Percentiles rank a stretch among this genome's conserved stretches.
These are phyloP conservation scores for Parambassis ranga DNA, from an alignment of 2,797 vertebrate genomes.

Conservation along the genomic window DNA sequence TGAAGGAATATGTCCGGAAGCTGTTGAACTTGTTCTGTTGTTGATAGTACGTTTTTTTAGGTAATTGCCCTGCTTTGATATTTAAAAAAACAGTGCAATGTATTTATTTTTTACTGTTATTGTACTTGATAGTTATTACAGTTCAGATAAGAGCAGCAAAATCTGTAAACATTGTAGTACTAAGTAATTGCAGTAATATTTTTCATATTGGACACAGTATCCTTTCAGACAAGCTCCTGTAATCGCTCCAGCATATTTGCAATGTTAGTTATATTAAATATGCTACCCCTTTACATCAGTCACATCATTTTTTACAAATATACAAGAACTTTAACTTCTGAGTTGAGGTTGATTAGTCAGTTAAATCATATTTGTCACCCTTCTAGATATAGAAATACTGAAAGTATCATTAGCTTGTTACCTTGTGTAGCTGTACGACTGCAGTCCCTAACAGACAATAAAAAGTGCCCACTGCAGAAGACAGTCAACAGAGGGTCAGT, in stretches of 20 bases:
- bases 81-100: background rate
- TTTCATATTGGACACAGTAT: background rate
- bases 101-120: background rate
- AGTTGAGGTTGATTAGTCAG: no score
- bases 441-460: background rate
- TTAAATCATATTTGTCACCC: no score
- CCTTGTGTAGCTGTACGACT: conserved; percentile 6
- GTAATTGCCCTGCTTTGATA: background rate
- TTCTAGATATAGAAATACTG: background rate
- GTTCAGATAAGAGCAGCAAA: no score
- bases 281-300: background rate
- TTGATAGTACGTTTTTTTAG: background rate
- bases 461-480: conserved; percentile 3
- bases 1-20: conserved; percentile 8
- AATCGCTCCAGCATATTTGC: background rate
- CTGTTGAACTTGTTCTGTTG: conserved; percentile 28
- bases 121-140: no score
- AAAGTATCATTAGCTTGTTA: conserved; percentile 16
- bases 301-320: background rate
- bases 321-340: conserved; percentile 2
- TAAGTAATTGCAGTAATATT: no score
- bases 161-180: no score
- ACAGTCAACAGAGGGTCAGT: conserved; percentile 14
- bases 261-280: background rate
- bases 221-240: background rate